Percentiles rank a stretch among this genome's conserved stretches.
These are phyloP conservation scores for Ditylenchus dipsaci DNA, from an alignment of 1,140 invertebrate genomes.

Conservation along the genomic window DNA sequence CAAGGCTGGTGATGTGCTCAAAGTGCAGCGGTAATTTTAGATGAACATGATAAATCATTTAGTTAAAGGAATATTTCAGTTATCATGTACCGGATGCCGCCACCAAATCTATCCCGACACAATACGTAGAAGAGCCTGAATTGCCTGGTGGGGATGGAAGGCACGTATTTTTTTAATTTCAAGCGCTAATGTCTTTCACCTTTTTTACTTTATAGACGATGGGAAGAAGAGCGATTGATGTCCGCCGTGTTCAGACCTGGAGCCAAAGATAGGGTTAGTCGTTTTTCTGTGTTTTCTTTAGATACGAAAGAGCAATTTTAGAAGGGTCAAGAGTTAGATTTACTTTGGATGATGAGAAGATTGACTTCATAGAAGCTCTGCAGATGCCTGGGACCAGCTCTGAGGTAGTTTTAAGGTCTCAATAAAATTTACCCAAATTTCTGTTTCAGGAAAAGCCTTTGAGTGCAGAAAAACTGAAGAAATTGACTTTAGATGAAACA, in stretches of 20 bases:
- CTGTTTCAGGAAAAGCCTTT: constrained; percentile 21
- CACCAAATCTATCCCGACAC: constrained; percentile 48
- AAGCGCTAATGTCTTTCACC: no score
- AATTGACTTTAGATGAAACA: constrained; percentile 82
- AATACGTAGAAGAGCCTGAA: constrained; percentile 85
- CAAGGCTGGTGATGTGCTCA: constrained; percentile 81
- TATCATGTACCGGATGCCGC: constrained; percentile 55
- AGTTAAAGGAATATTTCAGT: constrained; percentile 25
- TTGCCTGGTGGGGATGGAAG: constrained; percentile 82
- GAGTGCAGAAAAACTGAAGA: constrained; percentile 63
- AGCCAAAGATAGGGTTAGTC: constrained; percentile 71
- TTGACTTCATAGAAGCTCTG: constrained; percentile 91
- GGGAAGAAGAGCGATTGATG: constrained; percentile 94
- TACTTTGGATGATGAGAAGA: constrained; percentile 85
- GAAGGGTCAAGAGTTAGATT: constrained; percentile 74
- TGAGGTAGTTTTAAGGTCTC: neutral
- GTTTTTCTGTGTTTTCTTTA: neutral
- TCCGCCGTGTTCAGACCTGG: constrained; percentile 88
- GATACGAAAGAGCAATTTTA: constrained; percentile 3
- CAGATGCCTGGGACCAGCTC: constrained; percentile 65
- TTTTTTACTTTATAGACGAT: constrained; percentile 66
- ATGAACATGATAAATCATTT: constrained; percentile 19
- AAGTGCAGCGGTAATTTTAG: constrained; percentile 75
- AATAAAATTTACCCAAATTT: neutral
- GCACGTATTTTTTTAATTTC: no score